Conservation (phyloP, 2,113 vertebrate genomes). For the Corapipo altera region DNA sequence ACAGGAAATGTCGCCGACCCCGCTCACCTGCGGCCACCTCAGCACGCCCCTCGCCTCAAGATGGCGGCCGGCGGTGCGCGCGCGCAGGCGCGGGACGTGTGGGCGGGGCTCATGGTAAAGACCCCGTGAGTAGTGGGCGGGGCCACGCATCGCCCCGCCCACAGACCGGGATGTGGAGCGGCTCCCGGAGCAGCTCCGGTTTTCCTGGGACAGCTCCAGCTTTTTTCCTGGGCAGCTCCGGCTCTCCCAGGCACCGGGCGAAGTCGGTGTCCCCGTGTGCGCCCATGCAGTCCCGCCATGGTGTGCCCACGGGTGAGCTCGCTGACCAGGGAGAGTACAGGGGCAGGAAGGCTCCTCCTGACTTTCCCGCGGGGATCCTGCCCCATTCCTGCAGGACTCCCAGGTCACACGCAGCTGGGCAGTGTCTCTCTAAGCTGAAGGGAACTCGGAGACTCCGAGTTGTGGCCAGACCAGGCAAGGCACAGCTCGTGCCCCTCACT, state of each 20-base stretch:
- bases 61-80: not conserved
- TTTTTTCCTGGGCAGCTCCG: not conserved
- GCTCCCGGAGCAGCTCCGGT: not conserved
- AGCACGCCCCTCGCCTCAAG: not conserved
- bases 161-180: no score
- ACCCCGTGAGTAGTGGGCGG: not conserved
- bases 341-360: rapidly evolving
- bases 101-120: not conserved
- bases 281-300: rapidly evolving
- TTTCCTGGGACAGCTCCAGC: no score
- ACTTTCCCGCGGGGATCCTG: not conserved
- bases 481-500: rapidly evolving
- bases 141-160: not conserved
- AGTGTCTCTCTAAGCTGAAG: not conserved
- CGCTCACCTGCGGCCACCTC: not conserved
- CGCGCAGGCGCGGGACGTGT: not conserved
- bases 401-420: not conserved
- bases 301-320: not conserved
- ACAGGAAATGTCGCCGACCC: no score
- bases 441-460: not conserved
- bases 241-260: not conserved
- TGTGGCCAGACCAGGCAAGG: not conserved
- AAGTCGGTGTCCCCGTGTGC: rapidly evolving
- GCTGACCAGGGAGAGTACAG: rapidly evolving
- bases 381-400: no score